Percentiles rank a stretch among this genome's conserved stretches.
Conservation (phyloP, 2,113 vertebrate species). For the Neogobius melanostomus region DNA sequence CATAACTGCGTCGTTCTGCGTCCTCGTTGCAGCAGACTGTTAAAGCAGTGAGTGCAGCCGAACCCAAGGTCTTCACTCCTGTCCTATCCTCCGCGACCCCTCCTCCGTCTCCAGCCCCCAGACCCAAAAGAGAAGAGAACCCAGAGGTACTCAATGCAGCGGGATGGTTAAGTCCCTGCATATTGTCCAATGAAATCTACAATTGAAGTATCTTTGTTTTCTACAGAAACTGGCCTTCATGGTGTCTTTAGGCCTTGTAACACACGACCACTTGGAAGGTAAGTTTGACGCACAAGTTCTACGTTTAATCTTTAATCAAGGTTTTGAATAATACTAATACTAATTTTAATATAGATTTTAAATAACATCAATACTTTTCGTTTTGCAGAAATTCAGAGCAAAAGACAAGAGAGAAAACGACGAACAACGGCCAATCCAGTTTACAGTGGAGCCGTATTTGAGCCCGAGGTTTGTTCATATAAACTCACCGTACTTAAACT, state of each 20-base stretch:
- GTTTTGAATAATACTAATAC: no score
- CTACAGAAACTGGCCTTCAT: slow-evolving; percentile 98
- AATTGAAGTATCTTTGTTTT: background rate
- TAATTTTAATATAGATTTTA: background rate
- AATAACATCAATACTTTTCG: background rate
- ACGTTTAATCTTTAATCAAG: background rate
- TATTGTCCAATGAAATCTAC: background rate
- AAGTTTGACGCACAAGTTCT: slow-evolving; percentile 24
- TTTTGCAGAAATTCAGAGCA: slow-evolving; percentile 95
- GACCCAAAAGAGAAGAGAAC: slow-evolving; percentile 93
- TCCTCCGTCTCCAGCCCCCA: slow-evolving; percentile 82
- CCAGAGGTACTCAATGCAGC: slow-evolving; percentile 82
- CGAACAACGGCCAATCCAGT: slow-evolving; percentile 98
- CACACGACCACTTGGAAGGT: slow-evolving; percentile 97
- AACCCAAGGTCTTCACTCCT: slow-evolving; percentile 82
- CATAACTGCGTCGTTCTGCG: background rate
- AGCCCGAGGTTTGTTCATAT: slow-evolving; percentile 88
- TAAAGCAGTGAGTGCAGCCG: slow-evolving; percentile 85
- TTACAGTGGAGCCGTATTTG: slow-evolving; percentile 96
- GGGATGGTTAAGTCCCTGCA: background rate
- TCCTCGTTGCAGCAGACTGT: slow-evolving; percentile 69
- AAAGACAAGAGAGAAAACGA: slow-evolving; percentile 95
- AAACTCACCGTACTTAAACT: background rate
- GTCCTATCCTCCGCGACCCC: slow-evolving; percentile 76
- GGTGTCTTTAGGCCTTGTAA: slow-evolving; percentile 95